Conservation (phyloP, 2,888 invertebrate species). For the Ephialtes manifestator region DNA sequence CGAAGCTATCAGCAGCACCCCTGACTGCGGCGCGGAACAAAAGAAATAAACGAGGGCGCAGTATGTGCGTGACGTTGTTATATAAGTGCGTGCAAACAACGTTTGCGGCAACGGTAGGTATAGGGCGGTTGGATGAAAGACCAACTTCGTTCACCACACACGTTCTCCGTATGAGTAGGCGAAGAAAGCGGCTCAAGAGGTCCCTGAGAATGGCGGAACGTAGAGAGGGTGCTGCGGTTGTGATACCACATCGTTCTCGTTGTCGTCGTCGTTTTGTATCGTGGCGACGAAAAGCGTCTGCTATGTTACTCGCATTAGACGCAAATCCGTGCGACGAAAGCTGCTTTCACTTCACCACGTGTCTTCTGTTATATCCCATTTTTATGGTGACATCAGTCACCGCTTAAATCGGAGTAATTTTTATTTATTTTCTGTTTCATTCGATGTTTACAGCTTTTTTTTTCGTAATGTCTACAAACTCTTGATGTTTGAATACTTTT, state of each 20-base stretch:
- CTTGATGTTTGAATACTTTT: too few species aligned
- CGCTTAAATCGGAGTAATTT: conserved; percentile 67
- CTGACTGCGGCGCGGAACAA: conserved; percentile 83
- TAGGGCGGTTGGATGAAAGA: conserved; percentile 32
- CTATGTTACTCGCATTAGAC: conserved; percentile 6
- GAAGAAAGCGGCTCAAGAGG: conserved; percentile 57
- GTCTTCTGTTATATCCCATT: neutral
- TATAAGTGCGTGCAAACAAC: conserved; percentile 83
- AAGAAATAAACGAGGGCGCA: conserved; percentile 84
- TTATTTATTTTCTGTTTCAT: conserved; percentile 24
- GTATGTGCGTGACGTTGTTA: conserved; percentile 84
- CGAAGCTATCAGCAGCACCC: conserved; percentile 75
- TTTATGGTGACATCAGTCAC: conserved; percentile 31
- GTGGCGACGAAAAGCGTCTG: conserved; percentile 41
- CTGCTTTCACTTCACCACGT: conserved; percentile 31
- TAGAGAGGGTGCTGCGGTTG: conserved; percentile 30
- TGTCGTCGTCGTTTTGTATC: conserved; percentile 20
- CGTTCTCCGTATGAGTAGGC: conserved; percentile 30
- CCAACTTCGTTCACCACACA: conserved; percentile 38
- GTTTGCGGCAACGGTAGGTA: conserved; percentile 54
- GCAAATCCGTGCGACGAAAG: conserved; percentile 70
- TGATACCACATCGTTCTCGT: conserved; percentile 36
- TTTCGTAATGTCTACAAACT: neutral
- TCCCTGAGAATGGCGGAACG: conserved; percentile 39
- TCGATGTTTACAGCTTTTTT: conserved; percentile 2